Evolutionary conservation across 2,113 vertebrate genomes (phyloP), one percentile per base, ranked within the genome.

Genomic region (Microtus ochrogaster): DNA sequence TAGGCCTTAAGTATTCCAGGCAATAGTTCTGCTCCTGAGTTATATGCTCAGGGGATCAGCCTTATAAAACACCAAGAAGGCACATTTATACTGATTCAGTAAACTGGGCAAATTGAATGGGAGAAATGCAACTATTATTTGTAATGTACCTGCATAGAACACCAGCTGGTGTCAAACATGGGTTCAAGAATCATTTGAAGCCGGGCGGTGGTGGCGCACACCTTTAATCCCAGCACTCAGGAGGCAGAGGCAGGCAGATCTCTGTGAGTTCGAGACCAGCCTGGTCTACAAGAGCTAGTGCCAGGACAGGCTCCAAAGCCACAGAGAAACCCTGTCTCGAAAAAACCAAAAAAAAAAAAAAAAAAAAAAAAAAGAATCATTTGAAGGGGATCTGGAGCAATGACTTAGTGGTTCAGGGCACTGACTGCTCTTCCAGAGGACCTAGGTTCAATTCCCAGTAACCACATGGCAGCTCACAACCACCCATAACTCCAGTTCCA

Each of bases 81-180:
- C 30, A 90, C 78, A 44, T 95, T 94, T 19, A 92, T 95, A 88
- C 41, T 95, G 76, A 92, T 86, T 68, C n/a, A 58, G 65, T 66
- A 76, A 91, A 92, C 66, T 52, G 36, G 94, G 47, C 61, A 85
- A 36, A 14, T 66, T 78, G 68, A 91, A 30, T 81, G 39, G 44
- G 87, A n/a, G 28, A 95, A 94, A 74, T n/a, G 49, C 17, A 3
- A 22, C 44, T 68, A 30, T 55, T 91, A 19, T 72, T 66, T 55
- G 17, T 41, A 76, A 66, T 12, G 12, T 7, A 66, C 30, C 0
- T 61, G 49, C 22, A 89, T 36, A 94, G 41, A 16, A 83, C 17
- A 61, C 28, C 30, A 21, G 8, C 47, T 72, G 36, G n/a, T 79
- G 44, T 21, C 90, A 47, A 76, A 55, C 44, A 77, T 22, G 14